Base-by-base conservation (phyloP, 2,113 vertebrate genomes). In the Taurulus bubalis region DNA sequence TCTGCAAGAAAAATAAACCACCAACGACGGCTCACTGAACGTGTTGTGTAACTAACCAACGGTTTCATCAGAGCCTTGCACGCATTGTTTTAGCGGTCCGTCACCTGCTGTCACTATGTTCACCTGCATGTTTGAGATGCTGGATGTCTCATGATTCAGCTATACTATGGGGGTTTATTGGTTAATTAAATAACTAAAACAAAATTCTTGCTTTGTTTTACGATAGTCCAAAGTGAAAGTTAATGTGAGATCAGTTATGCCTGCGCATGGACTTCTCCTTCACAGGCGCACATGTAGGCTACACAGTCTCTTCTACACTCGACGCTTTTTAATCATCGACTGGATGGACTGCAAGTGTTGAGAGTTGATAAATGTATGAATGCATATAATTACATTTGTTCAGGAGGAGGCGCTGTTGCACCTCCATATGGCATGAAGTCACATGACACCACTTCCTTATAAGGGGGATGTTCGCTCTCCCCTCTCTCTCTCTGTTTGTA, bases 1-100 rank as follows among this genome's bases (percentile, higher is more conserved):
- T 76, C 67, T 59, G 40, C 36, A 65, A 87, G 89, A 80, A 86
- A 86, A 85, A 76, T 77, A 15, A 77, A 82, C 73, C 81, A 26
- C 64, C 22, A 28, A 20, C 51, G 36, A 75, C 55, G 55, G 74
- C 62, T 34, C 56, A 8, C 34, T 56, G 62, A 71, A 82, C 30
- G 47, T 12, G 53, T 32, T 51, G 1, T 26, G 22, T 53, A 5
- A 59, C 26, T 51, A 15, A 12, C 0, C 49, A 62, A 36, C 24
- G 20, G 0, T 75, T 9, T 15, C 6, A 58, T 45, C 20, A 10
- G 36, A 22, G 3, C 16, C 2, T 6, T 3, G 32, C 34, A 2
- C 8, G 26, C 18, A 1, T 9, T 28, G 1, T 36, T 53, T 28
- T 5, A 12, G 8, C 22, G 34, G 8, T 47, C 3, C 55, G 18